phyloP scores from a whole-genome alignment of 2,797 vertebrate species.

The Enteromius argenteus region DNA sequence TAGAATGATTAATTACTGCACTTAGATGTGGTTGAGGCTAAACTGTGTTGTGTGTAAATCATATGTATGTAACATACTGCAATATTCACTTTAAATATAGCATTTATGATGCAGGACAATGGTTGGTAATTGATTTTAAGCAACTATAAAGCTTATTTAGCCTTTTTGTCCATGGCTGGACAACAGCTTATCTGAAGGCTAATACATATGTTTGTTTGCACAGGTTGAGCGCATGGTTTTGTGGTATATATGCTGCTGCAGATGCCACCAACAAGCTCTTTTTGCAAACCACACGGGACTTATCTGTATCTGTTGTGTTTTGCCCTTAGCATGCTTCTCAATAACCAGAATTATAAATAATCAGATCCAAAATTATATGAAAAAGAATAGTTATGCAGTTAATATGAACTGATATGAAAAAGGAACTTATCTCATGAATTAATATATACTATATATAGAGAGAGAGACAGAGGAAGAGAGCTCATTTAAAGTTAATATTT shows the following conservation, averaged over 20 bases:
- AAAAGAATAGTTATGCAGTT: not conserved
- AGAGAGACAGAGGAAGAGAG: too few species aligned
- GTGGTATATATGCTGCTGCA: not conserved
- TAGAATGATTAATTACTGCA: conserved; percentile 21
- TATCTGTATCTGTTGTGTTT: not conserved
- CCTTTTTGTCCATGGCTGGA: conserved; percentile 8
- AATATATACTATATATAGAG: not conserved
- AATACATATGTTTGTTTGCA: conserved; percentile 9
- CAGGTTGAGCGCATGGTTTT: not conserved
- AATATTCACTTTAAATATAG: not conserved
- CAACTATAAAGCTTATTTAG: not conserved
- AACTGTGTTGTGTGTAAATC: conserved; percentile 24
- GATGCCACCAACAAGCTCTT: not conserved
- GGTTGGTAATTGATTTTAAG: not conserved
- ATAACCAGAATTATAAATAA: not conserved
- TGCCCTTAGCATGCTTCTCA: not conserved
- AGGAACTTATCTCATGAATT: not conserved
- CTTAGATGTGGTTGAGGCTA: not conserved
- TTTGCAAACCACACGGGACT: not conserved
- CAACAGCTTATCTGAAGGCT: conserved; percentile 13
- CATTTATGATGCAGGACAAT: not conserved
- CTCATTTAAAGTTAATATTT: too few species aligned
- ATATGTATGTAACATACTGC: not conserved
- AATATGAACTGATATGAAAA: not conserved
- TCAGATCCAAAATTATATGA: not conserved